Percentiles rank a stretch among this genome's conserved stretches.
These are phyloP conservation scores for Wasmannia auropunctata DNA, from an alignment of 1,140 invertebrate genomes.

Conservation along the genomic window DNA sequence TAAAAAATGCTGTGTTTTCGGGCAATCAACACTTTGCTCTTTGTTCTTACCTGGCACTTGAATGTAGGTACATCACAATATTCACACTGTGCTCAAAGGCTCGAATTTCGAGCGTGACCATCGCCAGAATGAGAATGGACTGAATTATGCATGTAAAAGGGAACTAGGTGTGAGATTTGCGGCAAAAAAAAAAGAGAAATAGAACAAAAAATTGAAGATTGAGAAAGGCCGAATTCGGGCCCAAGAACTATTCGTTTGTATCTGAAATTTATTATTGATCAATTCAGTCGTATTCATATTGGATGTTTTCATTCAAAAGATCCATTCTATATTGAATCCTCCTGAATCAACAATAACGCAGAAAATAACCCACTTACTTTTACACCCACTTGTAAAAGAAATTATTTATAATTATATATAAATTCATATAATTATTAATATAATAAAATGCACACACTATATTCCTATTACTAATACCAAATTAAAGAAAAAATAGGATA, in stretches of 20 bases:
- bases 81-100: slow-evolving; percentile 80
- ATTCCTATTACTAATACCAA: no score
- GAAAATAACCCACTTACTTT: neutral
- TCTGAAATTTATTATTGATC: slow-evolving; percentile 21
- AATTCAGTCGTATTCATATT: neutral
- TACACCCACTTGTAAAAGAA: no score
- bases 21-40: slow-evolving; percentile 83
- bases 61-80: slow-evolving; percentile 82
- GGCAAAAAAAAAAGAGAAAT: slow-evolving; percentile 61
- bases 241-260: slow-evolving; percentile 44
- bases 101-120: slow-evolving; percentile 80
- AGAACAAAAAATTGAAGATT: slow-evolving; percentile 22
- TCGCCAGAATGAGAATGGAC: slow-evolving; percentile 74
- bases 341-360: neutral
- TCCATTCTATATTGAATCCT: neutral
- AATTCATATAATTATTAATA: no score
- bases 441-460: no score
- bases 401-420: no score
- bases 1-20: slow-evolving; percentile 82
- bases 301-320: neutral
- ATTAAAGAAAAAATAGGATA: no score
- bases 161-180: slow-evolving; percentile 77
- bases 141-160: slow-evolving; percentile 63
- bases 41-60: slow-evolving; percentile 79
- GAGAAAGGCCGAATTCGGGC: slow-evolving; percentile 57